phyloP scores from a whole-genome alignment of 2,888 invertebrate species.

The Drosophila sordidapex region DNA sequence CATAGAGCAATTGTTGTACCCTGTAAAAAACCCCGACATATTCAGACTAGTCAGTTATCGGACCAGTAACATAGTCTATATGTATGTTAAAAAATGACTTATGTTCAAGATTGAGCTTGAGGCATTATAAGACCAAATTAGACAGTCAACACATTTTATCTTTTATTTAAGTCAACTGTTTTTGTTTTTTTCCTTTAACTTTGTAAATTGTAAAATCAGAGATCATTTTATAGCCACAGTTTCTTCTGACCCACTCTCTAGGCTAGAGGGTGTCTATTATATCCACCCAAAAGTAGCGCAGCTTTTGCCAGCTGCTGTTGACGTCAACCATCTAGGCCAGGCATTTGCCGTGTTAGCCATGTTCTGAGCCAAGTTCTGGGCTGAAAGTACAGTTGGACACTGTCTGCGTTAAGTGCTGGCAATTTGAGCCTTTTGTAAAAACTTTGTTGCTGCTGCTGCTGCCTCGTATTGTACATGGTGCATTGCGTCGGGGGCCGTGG shows the following conservation, averaged over 20 bases:
- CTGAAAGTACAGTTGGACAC: constrained; percentile 60
- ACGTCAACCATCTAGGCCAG: constrained; percentile 24
- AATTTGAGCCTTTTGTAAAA: constrained; percentile 67
- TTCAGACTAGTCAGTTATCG: background rate
- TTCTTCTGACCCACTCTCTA: background rate
- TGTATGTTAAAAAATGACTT: background rate
- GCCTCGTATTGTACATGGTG: constrained; percentile 36
- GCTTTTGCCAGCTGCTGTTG: constrained; percentile 3
- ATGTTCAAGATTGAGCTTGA: background rate
- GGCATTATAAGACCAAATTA: background rate
- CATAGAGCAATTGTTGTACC: constrained; percentile 28
- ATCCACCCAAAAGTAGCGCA: background rate
- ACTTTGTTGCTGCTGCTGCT: constrained; percentile 34
- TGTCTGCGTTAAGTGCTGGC: constrained; percentile 71
- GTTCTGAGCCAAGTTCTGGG: constrained; percentile 25
- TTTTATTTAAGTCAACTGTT: background rate
- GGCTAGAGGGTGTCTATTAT: constrained; percentile 9
- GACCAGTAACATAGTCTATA: background rate
- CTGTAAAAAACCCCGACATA: constrained; percentile 1
- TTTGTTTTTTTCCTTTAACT: background rate
- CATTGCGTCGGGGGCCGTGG: constrained; percentile 69
- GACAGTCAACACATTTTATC: background rate
- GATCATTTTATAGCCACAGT: background rate
- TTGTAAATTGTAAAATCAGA: background rate
- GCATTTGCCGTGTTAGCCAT: constrained; percentile 18